phyloP scores from a whole-genome alignment of 2,888 invertebrate species.

The Brenthis daphne region DNA sequence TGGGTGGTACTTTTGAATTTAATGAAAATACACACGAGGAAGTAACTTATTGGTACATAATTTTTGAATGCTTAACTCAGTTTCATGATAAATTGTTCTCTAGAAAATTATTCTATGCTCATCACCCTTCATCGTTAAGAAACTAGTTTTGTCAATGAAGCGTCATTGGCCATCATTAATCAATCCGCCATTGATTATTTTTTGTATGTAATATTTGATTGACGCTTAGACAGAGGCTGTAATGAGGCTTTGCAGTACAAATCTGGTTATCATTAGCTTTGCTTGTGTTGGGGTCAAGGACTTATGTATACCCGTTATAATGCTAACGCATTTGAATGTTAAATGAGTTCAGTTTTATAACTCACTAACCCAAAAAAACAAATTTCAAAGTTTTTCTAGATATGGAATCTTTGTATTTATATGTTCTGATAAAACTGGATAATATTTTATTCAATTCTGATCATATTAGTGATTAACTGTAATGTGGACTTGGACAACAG shows the following conservation, averaged over 20 bases:
- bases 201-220: constrained; percentile 59
- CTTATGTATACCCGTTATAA: background rate
- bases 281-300: constrained; percentile 35
- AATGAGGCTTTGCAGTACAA: constrained; percentile 57
- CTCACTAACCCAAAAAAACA: background rate
- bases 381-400: too few relatives aligned
- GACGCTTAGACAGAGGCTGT: constrained; percentile 74
- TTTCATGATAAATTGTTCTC: constrained; percentile 23
- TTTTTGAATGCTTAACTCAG: background rate
- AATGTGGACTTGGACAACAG: too few relatives aligned
- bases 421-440: too few relatives aligned
- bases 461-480: too few relatives aligned
- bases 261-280: constrained; percentile 30
- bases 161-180: constrained; percentile 63
- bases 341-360: background rate
- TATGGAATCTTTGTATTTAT: too few relatives aligned
- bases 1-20: too few relatives aligned
- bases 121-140: constrained; percentile 32
- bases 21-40: background rate
- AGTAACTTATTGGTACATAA: constrained; percentile 1
- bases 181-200: constrained; percentile 66
- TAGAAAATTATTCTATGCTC: constrained; percentile 20
- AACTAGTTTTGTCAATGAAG: constrained; percentile 59
- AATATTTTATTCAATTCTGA: too few relatives aligned
- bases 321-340: background rate